These are phyloP conservation scores for Eulemur rubriventer DNA, from an alignment of 2,797 vertebrate genomes.

Conservation along the genomic window DNA sequence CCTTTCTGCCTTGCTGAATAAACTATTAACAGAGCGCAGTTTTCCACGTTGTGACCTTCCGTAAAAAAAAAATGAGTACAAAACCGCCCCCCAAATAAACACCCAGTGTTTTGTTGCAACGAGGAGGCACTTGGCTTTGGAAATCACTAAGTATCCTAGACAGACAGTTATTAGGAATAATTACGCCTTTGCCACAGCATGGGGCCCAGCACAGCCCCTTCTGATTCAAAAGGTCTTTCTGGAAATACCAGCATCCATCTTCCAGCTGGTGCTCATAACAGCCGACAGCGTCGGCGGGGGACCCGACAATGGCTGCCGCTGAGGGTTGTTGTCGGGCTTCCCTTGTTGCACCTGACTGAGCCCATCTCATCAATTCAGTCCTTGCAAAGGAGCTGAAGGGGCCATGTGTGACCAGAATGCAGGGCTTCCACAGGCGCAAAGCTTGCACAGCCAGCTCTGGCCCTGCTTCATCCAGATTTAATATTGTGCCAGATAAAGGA, in stretches of 20 bases:
- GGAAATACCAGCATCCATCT: slow-evolving; percentile 38
- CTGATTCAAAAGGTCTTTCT: neutral
- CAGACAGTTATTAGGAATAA: slow-evolving; percentile 66
- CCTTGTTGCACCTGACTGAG: slow-evolving; percentile 53
- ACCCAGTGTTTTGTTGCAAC: neutral
- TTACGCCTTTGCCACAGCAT: slow-evolving; percentile 28
- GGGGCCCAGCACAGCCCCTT: neutral
- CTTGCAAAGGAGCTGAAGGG: neutral
- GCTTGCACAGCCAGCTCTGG: neutral
- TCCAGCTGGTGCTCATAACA: slow-evolving; percentile 25
- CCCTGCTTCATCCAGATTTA: neutral
- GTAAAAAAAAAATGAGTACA: neutral
- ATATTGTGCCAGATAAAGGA: neutral
- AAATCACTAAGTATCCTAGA: slow-evolving; percentile 33
- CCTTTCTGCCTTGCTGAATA: neutral
- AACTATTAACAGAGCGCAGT: neutral
- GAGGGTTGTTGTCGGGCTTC: neutral
- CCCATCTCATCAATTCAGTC: slow-evolving; percentile 51
- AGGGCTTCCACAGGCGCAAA: neutral
- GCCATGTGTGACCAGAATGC: neutral
- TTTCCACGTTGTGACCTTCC: neutral
- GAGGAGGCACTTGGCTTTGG: slow-evolving; percentile 4
- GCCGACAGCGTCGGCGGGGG: neutral
- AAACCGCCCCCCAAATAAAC: neutral
- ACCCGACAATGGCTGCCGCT: neutral